phyloP scores from a whole-genome alignment of 2,797 vertebrate species.

The Valencia hispanica region DNA sequence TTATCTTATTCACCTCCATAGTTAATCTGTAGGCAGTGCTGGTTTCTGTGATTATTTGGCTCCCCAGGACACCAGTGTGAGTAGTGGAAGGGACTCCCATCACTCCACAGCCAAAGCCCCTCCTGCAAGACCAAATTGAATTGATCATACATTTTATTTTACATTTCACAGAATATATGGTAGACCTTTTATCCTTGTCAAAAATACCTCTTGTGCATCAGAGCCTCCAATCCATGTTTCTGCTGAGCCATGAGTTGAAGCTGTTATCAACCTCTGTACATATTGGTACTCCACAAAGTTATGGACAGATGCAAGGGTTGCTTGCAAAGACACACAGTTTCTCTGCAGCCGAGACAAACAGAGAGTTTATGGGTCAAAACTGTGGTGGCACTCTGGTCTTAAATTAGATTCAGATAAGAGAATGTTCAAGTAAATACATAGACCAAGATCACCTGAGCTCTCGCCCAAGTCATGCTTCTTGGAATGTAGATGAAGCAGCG shows the following conservation, averaged over 20 bases:
- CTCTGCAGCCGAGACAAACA: background rate
- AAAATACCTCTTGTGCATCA: constrained; percentile 7
- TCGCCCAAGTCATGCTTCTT: background rate
- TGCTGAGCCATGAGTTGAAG: background rate
- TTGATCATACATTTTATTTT: background rate
- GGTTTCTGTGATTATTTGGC: background rate
- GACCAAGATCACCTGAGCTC: background rate
- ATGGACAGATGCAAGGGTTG: background rate
- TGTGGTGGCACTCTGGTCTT: background rate
- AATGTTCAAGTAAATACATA: background rate
- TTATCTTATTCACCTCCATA: background rate
- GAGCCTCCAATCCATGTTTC: background rate
- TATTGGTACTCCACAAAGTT: background rate
- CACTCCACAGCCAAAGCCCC: background rate
- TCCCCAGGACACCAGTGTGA: background rate
- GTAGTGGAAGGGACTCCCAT: background rate
- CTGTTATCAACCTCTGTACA: background rate
- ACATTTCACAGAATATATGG: background rate
- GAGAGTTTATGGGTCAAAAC: background rate
- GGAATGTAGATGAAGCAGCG: background rate
- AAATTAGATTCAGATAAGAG: background rate
- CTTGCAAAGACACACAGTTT: background rate
- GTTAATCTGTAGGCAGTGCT: background rate
- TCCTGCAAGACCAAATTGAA: background rate
- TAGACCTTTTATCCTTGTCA: background rate